Conservation (phyloP, 2,113 vertebrate species). For the Upupa epops region DNA sequence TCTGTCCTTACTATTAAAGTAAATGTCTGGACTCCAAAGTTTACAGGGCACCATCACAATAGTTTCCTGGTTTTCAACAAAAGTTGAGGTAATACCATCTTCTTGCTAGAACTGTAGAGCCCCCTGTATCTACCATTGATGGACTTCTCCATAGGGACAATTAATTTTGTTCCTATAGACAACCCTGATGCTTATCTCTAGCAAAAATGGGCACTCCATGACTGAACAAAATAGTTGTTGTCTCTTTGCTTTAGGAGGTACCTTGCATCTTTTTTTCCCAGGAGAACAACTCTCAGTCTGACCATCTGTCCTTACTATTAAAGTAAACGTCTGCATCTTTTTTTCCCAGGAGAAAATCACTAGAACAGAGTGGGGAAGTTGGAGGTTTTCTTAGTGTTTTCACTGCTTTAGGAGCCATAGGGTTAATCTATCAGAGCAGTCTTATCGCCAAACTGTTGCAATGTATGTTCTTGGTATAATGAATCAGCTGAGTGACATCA, state of each 20-base stretch:
- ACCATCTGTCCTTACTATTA: no score
- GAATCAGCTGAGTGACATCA: constrained; percentile 54
- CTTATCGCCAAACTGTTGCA: constrained; percentile 10
- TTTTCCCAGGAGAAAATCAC: not conserved
- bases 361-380: not conserved
- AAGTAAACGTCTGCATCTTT: no score
- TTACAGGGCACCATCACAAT: not conserved
- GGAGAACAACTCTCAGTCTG: no score
- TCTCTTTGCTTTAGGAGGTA: not conserved
- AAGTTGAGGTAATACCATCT: not conserved
- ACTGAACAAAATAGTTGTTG: not conserved
- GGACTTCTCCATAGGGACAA: not conserved
- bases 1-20: not conserved
- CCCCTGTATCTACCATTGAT: not conserved
- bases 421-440: constrained; percentile 27
- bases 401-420: not conserved
- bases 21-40: not conserved
- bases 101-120: not conserved
- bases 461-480: constrained; percentile 46
- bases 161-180: not conserved
- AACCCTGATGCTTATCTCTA: not conserved
- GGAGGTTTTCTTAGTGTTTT: not conserved
- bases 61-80: not conserved
- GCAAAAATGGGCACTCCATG: not conserved
- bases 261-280: not conserved